Percentiles rank a stretch among this genome's conserved stretches.
Evolutionary conservation across 2,113 vertebrate species (phyloP).

Genomic region (Fukomys damarensis): DNA sequence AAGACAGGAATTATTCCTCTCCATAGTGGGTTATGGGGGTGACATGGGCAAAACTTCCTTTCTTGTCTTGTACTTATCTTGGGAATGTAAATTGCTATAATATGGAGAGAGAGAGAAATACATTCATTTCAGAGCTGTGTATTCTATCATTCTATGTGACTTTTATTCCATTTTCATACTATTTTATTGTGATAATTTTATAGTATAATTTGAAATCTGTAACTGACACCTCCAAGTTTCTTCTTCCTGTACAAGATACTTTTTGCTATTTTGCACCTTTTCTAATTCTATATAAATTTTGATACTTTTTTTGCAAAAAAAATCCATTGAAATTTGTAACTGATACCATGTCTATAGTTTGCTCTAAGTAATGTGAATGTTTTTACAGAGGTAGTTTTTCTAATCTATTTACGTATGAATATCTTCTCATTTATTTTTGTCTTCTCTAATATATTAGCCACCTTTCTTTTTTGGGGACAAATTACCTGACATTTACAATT

Average conservation of each 20-base stretch:
- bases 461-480: not conserved
- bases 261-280: not conserved
- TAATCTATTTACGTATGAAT: not conserved
- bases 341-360: not conserved
- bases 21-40: not conserved
- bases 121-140: not conserved
- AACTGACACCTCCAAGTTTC: not conserved
- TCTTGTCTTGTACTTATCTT: not conserved
- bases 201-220: not conserved
- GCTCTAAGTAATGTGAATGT: not conserved
- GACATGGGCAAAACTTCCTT: not conserved
- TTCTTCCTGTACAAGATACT: not conserved
- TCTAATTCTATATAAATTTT: not conserved
- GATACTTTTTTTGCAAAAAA: not conserved
- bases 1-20: not conserved
- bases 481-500: not conserved
- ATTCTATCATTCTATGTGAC: not conserved
- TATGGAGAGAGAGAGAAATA: not conserved
- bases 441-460: not conserved
- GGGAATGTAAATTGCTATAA: not conserved
- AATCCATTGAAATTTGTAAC: not conserved
- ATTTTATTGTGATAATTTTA: not conserved
- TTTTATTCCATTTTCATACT: not conserved
- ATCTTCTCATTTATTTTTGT: not conserved
- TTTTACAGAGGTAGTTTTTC: not conserved